Evolutionary conservation across 2,113 vertebrate species (phyloP).

Genomic region (Symphodus melops): DNA sequence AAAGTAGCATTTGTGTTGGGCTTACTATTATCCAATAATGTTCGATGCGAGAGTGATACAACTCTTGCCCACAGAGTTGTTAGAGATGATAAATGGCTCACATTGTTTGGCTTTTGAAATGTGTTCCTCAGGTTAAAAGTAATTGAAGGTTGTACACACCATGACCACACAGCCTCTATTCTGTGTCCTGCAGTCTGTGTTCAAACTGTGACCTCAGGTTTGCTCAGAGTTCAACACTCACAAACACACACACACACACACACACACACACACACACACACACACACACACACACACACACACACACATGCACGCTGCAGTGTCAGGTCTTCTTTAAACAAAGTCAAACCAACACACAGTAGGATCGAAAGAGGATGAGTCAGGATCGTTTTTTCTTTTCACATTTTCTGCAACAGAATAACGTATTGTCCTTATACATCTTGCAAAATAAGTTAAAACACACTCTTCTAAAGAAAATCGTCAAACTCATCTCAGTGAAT

Average conservation of each 20-base stretch:
- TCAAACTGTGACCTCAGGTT: slow-evolving; percentile 45
- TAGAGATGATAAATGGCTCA: slow-evolving; percentile 5
- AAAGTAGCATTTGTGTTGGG: slow-evolving; percentile 13
- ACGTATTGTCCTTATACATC: slow-evolving; percentile 25
- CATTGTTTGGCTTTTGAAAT: slow-evolving; percentile 27
- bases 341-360: slow-evolving; percentile 38
- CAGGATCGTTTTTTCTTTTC: slow-evolving; percentile 28
- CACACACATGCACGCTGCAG: slow-evolving; percentile 2
- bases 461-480: slow-evolving; percentile 4
- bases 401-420: slow-evolving; percentile 13
- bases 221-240: slow-evolving; percentile 5
- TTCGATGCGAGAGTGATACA: background rate
- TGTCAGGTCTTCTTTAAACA: slow-evolving; percentile 39
- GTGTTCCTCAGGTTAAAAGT: slow-evolving; percentile 24
- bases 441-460: slow-evolving; percentile 18
- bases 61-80: slow-evolving; percentile 12
- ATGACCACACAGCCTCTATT: slow-evolving; percentile 8
- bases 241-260: background rate
- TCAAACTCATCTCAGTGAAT: background rate
- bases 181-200: slow-evolving; percentile 18
- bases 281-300: background rate
- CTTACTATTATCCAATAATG: slow-evolving; percentile 35
- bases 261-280: too few species aligned
- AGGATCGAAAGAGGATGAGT: slow-evolving; percentile 28
- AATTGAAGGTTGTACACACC: slow-evolving; percentile 8